Evolutionary conservation across 2,888 invertebrate genomes (phyloP).

Genomic region (Noctuana brunneofusca): DNA sequence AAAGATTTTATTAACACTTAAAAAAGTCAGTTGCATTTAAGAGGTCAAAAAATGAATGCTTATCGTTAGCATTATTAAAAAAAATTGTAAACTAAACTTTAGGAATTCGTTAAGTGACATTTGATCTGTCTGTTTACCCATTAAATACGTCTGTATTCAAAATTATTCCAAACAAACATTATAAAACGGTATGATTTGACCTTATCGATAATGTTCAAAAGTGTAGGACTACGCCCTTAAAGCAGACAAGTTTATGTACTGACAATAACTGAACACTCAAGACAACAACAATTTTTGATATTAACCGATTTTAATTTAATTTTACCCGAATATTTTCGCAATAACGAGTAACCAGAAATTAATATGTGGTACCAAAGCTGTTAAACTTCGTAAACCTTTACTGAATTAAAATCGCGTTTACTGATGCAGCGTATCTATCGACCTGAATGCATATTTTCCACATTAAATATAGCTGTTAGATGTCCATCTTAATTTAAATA

Average conservation of each 20-base stretch:
- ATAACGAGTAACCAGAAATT: no score
- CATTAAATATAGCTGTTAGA: neutral
- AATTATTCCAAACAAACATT: constrained; percentile 1
- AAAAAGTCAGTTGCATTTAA: neutral
- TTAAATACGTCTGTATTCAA: constrained; percentile 1
- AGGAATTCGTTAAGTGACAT: constrained; percentile 1
- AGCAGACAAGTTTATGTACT: neutral
- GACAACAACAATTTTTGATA: neutral
- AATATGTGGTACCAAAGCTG: neutral
- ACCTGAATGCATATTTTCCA: no score
- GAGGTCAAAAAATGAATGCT: neutral
- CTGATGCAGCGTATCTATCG: neutral
- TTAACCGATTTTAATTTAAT: no score
- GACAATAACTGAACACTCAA: neutral
- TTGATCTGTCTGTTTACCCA: constrained; percentile 4
- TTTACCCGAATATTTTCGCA: no score
- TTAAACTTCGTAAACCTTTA: neutral
- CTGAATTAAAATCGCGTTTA: neutral
- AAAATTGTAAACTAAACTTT: constrained; percentile 2
- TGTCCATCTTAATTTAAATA: constrained; percentile 9
- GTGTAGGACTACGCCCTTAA: neutral
- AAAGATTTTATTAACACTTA: no score
- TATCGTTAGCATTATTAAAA: constrained; percentile 9
- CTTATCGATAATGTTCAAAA: constrained; percentile 11
- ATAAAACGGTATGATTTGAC: constrained; percentile 4